A percentile compares a stretch with the other conserved stretches of the same genome.
Evolutionary conservation across 2,113 vertebrate species (phyloP).

Genomic region (Guaruba guarouba): DNA sequence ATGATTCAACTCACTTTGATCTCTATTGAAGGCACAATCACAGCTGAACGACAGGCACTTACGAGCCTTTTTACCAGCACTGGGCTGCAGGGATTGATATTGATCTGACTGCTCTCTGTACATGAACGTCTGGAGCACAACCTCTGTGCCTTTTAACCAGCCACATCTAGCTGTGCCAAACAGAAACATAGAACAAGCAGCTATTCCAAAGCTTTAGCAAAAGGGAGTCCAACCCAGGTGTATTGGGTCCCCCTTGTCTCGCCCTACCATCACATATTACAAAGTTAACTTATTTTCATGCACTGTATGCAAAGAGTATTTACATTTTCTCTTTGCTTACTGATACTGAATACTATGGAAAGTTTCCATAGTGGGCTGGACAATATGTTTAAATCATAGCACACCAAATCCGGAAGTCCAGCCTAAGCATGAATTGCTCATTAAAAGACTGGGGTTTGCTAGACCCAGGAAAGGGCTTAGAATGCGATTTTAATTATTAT

Average conservation of each 20-base stretch:
- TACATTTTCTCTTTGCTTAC: not conserved
- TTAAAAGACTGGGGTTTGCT: not conserved
- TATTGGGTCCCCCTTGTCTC: accelerated
- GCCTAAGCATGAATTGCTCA: not conserved
- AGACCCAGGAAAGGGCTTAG: not conserved
- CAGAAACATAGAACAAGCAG: not conserved
- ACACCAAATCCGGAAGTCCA: not conserved
- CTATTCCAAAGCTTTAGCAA: not conserved
- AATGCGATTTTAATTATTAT: not conserved
- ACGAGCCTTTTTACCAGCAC: not conserved
- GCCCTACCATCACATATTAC: accelerated
- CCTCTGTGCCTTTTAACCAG: accelerated
- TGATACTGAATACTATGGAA: accelerated
- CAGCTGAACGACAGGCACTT: not conserved
- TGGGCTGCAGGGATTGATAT: not conserved
- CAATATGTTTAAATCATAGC: accelerated
- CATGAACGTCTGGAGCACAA: not conserved
- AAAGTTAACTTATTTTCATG: not conserved
- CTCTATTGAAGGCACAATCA: not conserved
- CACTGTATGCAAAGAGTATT: accelerated
- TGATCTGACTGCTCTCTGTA: not conserved
- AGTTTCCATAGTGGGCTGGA: not conserved
- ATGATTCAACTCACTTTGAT: not conserved
- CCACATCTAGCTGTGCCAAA: not conserved
- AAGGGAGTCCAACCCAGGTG: not conserved